A percentile compares a stretch with the other conserved stretches of the same genome.
phyloP scores from a whole-genome alignment of 2,888 invertebrate species.

The Apamea crenata region DNA sequence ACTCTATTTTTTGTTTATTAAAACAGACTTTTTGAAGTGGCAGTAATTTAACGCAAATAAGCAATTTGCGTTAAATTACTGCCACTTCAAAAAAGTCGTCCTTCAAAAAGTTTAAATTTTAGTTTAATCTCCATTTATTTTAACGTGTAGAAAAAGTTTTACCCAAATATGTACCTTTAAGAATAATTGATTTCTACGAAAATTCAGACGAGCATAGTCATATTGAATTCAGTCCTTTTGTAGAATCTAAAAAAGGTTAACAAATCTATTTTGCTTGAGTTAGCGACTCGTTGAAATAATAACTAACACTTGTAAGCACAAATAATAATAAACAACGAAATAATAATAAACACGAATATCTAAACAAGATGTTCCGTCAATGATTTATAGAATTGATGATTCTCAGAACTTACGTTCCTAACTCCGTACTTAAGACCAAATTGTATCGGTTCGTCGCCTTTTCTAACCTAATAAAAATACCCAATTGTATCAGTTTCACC shows the following conservation, averaged over 20 bases:
- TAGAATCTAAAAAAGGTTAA: background rate
- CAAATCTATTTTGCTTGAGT: background rate
- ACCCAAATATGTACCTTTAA: too few species aligned
- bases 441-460: background rate
- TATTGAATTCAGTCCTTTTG: background rate
- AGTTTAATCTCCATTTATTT: background rate
- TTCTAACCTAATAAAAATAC: background rate
- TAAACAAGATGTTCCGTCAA: background rate
- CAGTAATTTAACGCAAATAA: background rate
- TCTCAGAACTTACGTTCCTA: background rate
- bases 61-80: too few species aligned
- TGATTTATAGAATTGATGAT: background rate
- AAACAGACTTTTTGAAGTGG: too few species aligned
- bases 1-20: background rate
- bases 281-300: background rate
- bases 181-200: background rate
- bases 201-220: background rate
- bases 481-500: background rate
- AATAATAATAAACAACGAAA: slow-evolving; percentile 1
- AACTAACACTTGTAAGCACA: background rate
- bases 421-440: background rate
- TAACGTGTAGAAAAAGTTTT: background rate
- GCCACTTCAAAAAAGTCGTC: too few species aligned
- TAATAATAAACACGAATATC: background rate
- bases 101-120: background rate